phyloP scores from a whole-genome alignment of 2,888 invertebrate species.

The Stramonita haemastoma region DNA sequence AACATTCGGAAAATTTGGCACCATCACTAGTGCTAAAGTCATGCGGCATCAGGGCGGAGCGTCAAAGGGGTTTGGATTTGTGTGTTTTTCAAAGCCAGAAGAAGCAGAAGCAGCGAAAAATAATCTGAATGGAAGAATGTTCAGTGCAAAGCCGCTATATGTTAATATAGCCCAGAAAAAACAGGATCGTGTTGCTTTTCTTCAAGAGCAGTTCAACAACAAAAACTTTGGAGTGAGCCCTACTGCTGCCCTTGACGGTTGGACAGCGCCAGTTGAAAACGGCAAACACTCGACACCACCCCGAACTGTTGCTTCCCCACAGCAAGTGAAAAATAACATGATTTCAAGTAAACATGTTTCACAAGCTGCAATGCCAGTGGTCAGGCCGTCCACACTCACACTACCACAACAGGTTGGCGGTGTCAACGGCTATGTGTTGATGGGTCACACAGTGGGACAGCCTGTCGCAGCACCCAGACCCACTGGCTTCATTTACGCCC shows the following conservation, averaged over 20 bases:
- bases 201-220: neutral
- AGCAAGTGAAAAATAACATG: neutral
- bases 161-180: neutral
- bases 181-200: neutral
- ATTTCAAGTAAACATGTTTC: neutral
- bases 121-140: neutral
- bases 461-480: neutral
- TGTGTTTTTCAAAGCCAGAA: neutral
- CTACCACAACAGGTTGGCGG: neutral
- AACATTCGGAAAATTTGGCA: neutral
- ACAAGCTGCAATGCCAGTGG: neutral
- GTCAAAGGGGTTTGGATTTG: constrained; percentile 4
- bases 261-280: too few species aligned
- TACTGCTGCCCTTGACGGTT: too few species aligned
- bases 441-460: neutral
- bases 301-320: neutral
- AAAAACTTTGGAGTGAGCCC: too few species aligned
- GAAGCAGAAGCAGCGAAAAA: neutral
- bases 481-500: neutral
- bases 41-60: neutral
- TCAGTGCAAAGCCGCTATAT: neutral
- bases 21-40: constrained; percentile 1
- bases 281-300: neutral
- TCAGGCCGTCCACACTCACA: neutral
- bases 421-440: neutral